Base-by-base conservation (phyloP, 2,888 invertebrate species). In the Lithosia quadra region DNA sequence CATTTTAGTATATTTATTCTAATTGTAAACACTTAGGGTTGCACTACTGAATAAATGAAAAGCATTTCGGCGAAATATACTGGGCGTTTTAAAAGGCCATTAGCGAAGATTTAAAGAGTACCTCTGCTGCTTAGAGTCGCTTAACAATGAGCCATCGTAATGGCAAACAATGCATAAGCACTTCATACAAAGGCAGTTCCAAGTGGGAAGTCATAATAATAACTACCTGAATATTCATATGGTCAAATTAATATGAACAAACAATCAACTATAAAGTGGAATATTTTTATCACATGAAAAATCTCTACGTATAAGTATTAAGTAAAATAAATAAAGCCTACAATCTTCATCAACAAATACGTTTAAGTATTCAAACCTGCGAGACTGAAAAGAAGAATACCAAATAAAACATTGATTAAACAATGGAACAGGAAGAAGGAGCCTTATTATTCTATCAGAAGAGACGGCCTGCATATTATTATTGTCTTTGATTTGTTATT, bases 31-130 rank as follows among this genome's bases (percentile, higher is more conserved):
- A 88, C 88, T 90, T 84, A 88, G 86, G 84, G 86, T 85, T 82
- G 72, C 83, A 82, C 81, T 79, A 75, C 75, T 75, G 78, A 83
- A 84, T 83, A 86, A 85, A 83, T 85, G 85, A 86, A 83, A 80
- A 85, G 80, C 84, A 84, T 89, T 91, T 85, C 78, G 82, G 79
- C 75, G 69, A 85, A 89, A 91, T 91, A 89, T 90, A 91, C 89
- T 86, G 89, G 87, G 79, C 88, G 87, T 89, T 92, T 92, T 90
- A 91, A 91, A 91, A 90, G 91, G 86, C 89, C 90, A 91, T 92
- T 92, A 91, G 87, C 77, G 90, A 90, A 92, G 91, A 92, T 92
- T 92, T 92, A 92, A 90, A 90, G 91, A 90, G 90, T 89, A 86
- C 87, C 87, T 87, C 83, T 78, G 83, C 84, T 89, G 89, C 87